Percentiles rank a stretch among this genome's conserved stretches.
Conservation (phyloP, 2,113 vertebrate species). For the Phasianus colchicus region DNA sequence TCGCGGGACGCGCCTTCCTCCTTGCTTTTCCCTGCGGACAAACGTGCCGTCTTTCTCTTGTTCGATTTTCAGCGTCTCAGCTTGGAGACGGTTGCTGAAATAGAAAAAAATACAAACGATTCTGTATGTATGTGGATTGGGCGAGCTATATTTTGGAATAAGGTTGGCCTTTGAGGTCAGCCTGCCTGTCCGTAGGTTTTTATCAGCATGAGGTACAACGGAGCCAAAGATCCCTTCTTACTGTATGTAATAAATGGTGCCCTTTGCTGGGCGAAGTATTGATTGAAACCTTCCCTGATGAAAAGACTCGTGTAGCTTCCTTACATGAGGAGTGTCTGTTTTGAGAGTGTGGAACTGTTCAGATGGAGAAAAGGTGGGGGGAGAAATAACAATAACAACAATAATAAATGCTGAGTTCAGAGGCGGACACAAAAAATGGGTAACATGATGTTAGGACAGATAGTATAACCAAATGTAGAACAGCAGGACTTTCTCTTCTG, state of each 20-base stretch:
- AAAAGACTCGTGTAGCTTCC: neutral
- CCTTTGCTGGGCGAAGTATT: conserved; percentile 17
- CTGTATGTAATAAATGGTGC: conserved; percentile 28
- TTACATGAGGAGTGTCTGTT: neutral
- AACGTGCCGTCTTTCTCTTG: neutral
- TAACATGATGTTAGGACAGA: neutral
- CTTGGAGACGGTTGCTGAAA: neutral
- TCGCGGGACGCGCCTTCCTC: neutral
- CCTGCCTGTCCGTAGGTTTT: neutral
- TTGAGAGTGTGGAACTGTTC: neutral
- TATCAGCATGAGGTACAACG: neutral
- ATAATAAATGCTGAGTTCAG: neutral
- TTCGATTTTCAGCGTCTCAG: neutral
- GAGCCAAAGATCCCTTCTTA: neutral
- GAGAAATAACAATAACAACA: neutral
- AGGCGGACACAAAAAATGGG: neutral
- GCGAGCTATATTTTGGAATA: neutral
- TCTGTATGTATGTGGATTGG: neutral
- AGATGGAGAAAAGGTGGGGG: neutral
- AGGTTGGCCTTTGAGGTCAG: neutral
- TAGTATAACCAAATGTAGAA: neutral
- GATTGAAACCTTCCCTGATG: neutral
- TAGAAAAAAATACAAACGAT: neutral
- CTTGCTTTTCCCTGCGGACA: neutral
- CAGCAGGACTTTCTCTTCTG: neutral